Base-by-base conservation (phyloP, 1,140 invertebrate species). In the Portunus trituberculatus region DNA sequence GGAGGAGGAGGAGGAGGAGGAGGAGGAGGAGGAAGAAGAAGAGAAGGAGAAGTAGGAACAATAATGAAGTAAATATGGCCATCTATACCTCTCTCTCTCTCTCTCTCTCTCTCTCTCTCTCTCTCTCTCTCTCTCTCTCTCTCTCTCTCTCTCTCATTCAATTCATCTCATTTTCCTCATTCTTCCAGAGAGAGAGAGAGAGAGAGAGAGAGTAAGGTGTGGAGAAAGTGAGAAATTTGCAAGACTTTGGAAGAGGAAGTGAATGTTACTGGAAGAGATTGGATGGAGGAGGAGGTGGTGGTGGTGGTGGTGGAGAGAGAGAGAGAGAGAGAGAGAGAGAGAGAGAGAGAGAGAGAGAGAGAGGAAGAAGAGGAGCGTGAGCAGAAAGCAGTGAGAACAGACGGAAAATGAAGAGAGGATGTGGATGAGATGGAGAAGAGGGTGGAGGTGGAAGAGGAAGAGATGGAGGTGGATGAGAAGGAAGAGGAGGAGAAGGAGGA, bases 181-280 rank as follows among this genome's bases (percentile, higher is more conserved):
- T 20, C 67, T 20, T 20, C 12, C 67, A 0, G 20, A 76, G 1
- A 76, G 6, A n/a, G 4, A n/a, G 4, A n/a, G 6, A n/a, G 4
- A 25, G 20, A 76, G 20, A 76, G 67, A 76, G 67, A 76, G 67
- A 76, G 28, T 3, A 32, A 8, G 25, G 31, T 29, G 86, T 39
- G 86, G 86, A 45, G 86, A 88, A 29, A 39, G 86, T 39, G n/a
- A 88, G 67, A 76, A 76, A 76, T 76, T 76, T 76, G 67, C 67
- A 76, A 76, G 67, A 76, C 10, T 76, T 76, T 76, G 67, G 67
- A 76, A 76, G 67, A 76, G 67, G 67, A 76, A 76, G 67, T 76
- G 67, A 76, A 76, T 76, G 67, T 76, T 76, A 76, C 67, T 76
- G 67, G 67, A 76, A 76, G 67, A 76, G 67, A 76, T 76, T 25